These are phyloP conservation scores for Terebella lapidaria DNA, from an alignment of 2,888 invertebrate species.

Conservation along the genomic window DNA sequence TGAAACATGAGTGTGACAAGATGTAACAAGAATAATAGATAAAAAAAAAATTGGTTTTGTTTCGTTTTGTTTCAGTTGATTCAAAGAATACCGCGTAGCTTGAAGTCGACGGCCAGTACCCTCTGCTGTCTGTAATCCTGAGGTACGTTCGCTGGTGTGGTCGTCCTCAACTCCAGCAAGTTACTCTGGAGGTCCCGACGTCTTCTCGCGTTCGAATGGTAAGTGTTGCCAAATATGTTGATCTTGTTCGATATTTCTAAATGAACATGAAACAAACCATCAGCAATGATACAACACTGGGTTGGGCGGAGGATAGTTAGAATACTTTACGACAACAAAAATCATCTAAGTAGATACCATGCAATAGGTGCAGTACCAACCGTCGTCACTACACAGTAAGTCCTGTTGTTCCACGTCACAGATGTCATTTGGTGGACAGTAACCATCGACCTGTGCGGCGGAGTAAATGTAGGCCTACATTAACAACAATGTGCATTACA, in stretches of 20 bases:
- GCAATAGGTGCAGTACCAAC: too few species aligned
- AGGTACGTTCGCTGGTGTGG: background rate
- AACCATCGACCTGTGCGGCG: slow-evolving; percentile 33
- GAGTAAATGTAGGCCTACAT: too few species aligned
- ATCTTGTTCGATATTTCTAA: background rate
- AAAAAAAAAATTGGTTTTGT: too few species aligned
- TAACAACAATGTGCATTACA: too few species aligned
- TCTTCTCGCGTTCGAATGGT: background rate
- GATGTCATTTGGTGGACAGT: slow-evolving; percentile 37
- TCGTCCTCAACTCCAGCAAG: background rate
- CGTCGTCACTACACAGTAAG: slow-evolving; percentile 20
- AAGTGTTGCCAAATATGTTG: background rate
- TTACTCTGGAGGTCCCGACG: background rate
- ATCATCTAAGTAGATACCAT: too few species aligned
- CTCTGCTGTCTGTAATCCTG: background rate
- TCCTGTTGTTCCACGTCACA: slow-evolving; percentile 35
- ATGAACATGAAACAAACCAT: slow-evolving; percentile 12
- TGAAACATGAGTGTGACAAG: too few species aligned
- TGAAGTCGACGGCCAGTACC: background rate
- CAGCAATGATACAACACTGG: too few species aligned
- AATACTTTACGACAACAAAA: too few species aligned
- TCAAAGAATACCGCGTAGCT: too few species aligned
- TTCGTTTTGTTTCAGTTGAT: too few species aligned
- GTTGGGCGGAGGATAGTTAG: too few species aligned
- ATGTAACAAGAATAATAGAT: too few species aligned